Evolutionary conservation across 2,888 invertebrate genomes (phyloP), one percentile per base, ranked within the genome.

Genomic region (Parnassius apollo): DNA sequence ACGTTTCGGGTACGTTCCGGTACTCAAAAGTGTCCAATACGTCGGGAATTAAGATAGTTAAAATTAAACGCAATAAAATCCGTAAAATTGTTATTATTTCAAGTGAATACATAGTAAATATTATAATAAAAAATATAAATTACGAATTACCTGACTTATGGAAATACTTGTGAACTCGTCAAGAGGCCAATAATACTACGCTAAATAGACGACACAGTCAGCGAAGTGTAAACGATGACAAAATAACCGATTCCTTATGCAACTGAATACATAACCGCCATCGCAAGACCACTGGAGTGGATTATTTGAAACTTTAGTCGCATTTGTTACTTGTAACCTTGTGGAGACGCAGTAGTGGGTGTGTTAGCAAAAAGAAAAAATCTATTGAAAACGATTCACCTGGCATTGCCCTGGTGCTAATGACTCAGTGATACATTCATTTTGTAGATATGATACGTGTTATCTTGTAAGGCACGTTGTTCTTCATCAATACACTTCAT

Each of bases 241-340:
- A n/a, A 42, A 51, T 54, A 44, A 25, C 51, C 25, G 44, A 25
- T 45, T 55, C 9, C 25, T 48, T 62, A 62, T 64, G 68, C 74
- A 72, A 71, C 67, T 69, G 71, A 75, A 75, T 72, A 71, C 71
- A 75, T 73, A 77, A 81, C 81, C 75, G 80, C 75, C 75, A 65
- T 61, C 62, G 61, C 66, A 70, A 76, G 76, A 75, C 66, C 71
- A 62, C 68, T 67, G 72, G 61, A 64, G 55, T 65, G 64, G 70
- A 71, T 73, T 69, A 71, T 66, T 48, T 48, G 51, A 48, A 50
- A 57, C 18, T 45, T 55, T 50, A 55, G 22, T 50, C 45, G 18
- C 42, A 42, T 51, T 25, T 49, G 56, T 48, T 49, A 55, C 45
- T 45, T 4, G 46, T 45, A 49, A 64, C 64, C 57, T 59, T 60